A percentile compares a stretch with the other conserved stretches of the same genome.
phyloP scores from a whole-genome alignment of 1,140 invertebrate species.

The Druon quercuslanigerum region DNA sequence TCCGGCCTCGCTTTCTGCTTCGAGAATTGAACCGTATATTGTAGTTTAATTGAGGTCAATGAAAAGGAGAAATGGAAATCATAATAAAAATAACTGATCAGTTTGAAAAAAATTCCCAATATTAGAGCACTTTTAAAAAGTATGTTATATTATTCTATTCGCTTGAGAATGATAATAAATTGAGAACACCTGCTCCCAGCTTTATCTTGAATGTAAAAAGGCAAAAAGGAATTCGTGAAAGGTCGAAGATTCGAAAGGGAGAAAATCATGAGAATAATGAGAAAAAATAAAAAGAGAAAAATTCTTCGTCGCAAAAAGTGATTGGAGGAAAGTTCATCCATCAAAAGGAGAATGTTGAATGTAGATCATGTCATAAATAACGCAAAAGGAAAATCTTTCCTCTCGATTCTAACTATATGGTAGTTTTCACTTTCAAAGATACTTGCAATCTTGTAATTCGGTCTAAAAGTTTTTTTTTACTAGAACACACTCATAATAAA shows the following conservation, averaged over 20 bases:
- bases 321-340: not conserved
- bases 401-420: not conserved
- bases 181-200: too few species aligned
- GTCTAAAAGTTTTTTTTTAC: not conserved
- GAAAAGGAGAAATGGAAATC: too few species aligned
- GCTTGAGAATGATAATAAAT: too few species aligned
- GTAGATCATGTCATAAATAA: constrained; percentile 7
- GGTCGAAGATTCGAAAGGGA: not conserved
- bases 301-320: not conserved
- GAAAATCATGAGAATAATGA: not conserved
- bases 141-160: too few species aligned
- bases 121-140: too few species aligned
- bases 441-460: not conserved
- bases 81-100: too few species aligned
- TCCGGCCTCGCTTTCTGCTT: too few species aligned
- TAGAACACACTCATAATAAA: not conserved
- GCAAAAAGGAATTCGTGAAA: too few species aligned
- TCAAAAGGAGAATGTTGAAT: not conserved
- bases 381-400: not conserved
- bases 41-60: too few species aligned
- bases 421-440: constrained; percentile 1
- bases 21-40: too few species aligned
- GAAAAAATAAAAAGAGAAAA: not conserved
- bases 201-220: too few species aligned
- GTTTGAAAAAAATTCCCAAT: too few species aligned